Evolutionary conservation across 2,888 invertebrate genomes (phyloP).

Genomic region (Steinernema scapterisci): DNA sequence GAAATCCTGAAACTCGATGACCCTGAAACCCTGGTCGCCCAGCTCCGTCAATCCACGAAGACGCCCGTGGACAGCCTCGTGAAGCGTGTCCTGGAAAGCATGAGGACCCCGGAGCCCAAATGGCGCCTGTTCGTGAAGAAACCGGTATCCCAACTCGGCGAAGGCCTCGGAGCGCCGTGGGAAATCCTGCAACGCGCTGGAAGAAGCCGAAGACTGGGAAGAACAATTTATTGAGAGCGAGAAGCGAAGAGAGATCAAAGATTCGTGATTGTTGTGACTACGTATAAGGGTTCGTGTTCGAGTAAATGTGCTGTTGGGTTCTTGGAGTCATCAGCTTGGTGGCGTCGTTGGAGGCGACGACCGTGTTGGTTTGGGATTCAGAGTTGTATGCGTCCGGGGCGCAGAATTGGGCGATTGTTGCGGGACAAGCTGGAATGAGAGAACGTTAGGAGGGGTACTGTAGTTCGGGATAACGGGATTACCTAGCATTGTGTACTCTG

Average conservation of each 20-base stretch:
- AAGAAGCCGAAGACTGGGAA: not conserved
- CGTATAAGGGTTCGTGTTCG: not conserved
- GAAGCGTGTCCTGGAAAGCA: not conserved
- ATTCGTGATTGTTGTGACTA: not conserved
- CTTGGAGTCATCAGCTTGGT: not conserved
- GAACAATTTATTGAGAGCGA: constrained; percentile 14
- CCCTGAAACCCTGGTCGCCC: not conserved
- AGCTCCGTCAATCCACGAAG: not conserved
- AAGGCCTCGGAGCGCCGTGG: constrained; percentile 26
- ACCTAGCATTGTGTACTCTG: no score
- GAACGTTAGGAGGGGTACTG: no score
- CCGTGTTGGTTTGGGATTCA: not conserved
- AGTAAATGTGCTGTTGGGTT: not conserved
- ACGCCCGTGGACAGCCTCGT: not conserved
- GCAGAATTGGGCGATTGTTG: constrained; percentile 23
- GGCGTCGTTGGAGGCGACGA: not conserved
- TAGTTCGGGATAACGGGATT: no score
- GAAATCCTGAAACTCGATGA: not conserved
- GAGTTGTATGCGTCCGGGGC: not conserved
- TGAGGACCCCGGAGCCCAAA: constrained; percentile 2
- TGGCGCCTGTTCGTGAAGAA: not conserved
- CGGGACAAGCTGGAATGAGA: constrained; percentile 18
- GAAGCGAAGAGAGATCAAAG: no score
- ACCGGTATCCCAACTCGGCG: not conserved
- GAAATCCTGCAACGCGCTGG: constrained; percentile 12